Conservation (phyloP, 2,797 vertebrate genomes). For the Rhynchonycteris naso region DNA sequence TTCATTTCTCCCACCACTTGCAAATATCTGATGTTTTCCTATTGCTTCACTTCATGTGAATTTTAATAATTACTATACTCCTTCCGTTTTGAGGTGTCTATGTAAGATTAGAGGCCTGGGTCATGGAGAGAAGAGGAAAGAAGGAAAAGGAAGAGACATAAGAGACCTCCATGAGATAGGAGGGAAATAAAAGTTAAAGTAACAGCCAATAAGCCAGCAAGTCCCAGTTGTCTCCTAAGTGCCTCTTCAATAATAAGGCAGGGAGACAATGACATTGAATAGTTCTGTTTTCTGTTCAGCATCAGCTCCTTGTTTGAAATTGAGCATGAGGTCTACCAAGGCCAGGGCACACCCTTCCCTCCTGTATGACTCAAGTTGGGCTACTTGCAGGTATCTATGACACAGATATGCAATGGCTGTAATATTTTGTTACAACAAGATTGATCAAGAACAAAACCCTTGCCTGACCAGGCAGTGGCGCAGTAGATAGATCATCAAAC, state of each 20-base stretch:
- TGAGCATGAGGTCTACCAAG: slow-evolving; percentile 47
- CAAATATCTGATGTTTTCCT: background rate
- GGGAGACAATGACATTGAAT: slow-evolving; percentile 42
- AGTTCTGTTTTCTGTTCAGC: slow-evolving; percentile 51
- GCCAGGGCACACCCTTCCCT: background rate
- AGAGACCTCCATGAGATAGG: background rate
- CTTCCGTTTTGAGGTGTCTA: background rate
- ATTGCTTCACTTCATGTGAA: background rate
- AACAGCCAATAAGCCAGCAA: background rate
- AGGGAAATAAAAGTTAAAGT: background rate
- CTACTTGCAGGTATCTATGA: background rate
- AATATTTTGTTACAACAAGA: background rate
- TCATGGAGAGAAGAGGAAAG: background rate
- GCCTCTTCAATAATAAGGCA: slow-evolving; percentile 1
- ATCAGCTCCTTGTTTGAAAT: slow-evolving; percentile 37
- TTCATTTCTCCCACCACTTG: slow-evolving; percentile 34
- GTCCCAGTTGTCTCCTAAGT: background rate
- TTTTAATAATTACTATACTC: background rate
- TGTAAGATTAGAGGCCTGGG: background rate
- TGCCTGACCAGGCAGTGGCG: too few species aligned
- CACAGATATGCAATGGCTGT: background rate
- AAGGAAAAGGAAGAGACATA: background rate
- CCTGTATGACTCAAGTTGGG: background rate
- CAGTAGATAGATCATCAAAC: too few species aligned
- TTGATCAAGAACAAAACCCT: background rate